phyloP scores from a whole-genome alignment of 2,113 vertebrate species.

The Cyphomyrus discorhynchus region DNA sequence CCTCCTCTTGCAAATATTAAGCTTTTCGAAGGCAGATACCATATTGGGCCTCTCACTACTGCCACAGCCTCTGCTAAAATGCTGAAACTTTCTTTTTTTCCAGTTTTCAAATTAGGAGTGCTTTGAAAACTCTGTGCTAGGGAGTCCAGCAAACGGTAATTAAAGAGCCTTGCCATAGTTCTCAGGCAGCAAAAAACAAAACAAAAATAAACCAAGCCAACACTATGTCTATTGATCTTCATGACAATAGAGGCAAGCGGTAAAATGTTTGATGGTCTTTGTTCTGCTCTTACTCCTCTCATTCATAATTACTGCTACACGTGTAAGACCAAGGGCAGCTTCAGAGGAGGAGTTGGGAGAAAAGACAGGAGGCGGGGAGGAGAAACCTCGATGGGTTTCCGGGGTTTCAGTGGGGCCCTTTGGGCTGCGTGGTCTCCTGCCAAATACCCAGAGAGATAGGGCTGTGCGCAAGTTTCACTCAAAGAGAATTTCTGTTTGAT shows the following conservation, averaged over 20 bases:
- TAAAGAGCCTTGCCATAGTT: conserved; percentile 60
- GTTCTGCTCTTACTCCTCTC: conserved; percentile 72
- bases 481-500: conserved; percentile 48
- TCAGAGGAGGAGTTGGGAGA: conserved; percentile 64
- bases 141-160: conserved; percentile 59
- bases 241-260: conserved; percentile 71
- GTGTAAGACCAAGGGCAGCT: conserved; percentile 78
- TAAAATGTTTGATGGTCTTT: conserved; percentile 70
- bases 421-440: conserved; percentile 61
- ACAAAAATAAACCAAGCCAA: conserved; percentile 50
- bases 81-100: conserved; percentile 25
- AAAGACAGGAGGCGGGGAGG: conserved; percentile 55
- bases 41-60: background rate
- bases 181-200: conserved; percentile 29
- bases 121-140: conserved; percentile 55
- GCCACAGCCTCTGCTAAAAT: conserved; percentile 3
- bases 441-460: conserved; percentile 66
- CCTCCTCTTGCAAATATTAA: background rate
- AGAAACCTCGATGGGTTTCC: conserved; percentile 59
- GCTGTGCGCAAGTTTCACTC: conserved; percentile 63
- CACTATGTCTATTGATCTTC: conserved; percentile 69
- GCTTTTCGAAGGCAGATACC: background rate
- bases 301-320: conserved; percentile 77
- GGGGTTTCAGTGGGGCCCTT: conserved; percentile 51
- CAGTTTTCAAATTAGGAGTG: conserved; percentile 42